phyloP scores from a whole-genome alignment of 1,140 invertebrate genomes.

The Lucilia cuprina region DNA sequence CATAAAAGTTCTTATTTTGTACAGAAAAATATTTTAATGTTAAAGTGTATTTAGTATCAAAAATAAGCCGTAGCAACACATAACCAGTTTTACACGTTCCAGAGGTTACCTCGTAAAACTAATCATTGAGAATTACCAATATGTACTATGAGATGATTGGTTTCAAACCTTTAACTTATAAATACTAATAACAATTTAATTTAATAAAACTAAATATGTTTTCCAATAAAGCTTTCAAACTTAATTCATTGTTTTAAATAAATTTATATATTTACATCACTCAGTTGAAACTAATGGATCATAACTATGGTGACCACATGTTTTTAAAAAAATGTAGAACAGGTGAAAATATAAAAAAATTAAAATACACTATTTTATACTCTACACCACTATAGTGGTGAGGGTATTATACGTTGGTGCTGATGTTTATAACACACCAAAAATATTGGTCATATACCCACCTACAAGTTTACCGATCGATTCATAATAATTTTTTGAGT shows the following conservation, averaged over 20 bases:
- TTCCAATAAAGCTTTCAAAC: neutral
- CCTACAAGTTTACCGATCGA: no score
- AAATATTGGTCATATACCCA: no score
- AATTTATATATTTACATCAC: neutral
- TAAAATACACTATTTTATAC: no score
- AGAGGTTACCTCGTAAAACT: constrained; percentile 1
- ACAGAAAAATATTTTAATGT: neutral
- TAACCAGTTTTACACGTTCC: constrained; percentile 1
- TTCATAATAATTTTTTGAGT: no score
- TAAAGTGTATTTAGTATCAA: neutral
- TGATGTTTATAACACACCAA: no score
- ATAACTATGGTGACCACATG: no score
- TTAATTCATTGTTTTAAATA: neutral
- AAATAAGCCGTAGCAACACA: neutral
- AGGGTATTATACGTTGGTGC: no score
- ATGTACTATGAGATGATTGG: neutral
- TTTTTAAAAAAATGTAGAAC: no score
- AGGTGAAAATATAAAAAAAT: no score
- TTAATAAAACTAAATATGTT: neutral
- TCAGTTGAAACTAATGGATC: no score
- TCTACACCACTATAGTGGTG: no score
- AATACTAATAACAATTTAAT: neutral
- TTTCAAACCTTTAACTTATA: neutral
- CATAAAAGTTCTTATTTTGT: neutral
- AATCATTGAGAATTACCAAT: neutral